Conservation (phyloP, 2,797 vertebrate species). For the Morelia viridis region DNA sequence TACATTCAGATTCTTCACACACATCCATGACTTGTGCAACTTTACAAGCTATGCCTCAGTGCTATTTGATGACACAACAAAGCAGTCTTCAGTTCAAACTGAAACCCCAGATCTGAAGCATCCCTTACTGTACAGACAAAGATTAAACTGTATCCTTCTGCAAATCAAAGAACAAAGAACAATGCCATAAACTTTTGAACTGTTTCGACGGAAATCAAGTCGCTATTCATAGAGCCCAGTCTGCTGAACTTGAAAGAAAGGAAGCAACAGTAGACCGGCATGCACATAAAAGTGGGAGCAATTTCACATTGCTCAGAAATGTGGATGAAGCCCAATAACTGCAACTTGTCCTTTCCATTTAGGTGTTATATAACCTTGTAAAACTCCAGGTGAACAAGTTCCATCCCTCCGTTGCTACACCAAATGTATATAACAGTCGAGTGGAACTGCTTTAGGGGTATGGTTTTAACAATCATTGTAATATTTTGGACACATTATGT, state of each 20-base stretch:
- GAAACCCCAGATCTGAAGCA: not conserved
- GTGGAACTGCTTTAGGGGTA: not conserved
- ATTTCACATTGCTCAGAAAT: not conserved
- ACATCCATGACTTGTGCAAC: not conserved
- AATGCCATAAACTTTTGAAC: constrained; percentile 1
- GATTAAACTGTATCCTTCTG: not conserved
- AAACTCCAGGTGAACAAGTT: not conserved
- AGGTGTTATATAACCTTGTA: not conserved
- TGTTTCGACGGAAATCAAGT: not conserved
- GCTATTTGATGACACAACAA: not conserved
- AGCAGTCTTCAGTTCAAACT: not conserved
- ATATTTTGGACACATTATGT: not conserved
- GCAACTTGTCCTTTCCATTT: not conserved
- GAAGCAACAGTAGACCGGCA: not conserved
- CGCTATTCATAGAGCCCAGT: not conserved
- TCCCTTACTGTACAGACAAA: not conserved
- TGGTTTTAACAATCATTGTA: not conserved
- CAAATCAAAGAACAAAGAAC: not conserved
- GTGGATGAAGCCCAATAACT: not conserved
- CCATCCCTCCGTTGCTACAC: not conserved
- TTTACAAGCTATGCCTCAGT: not conserved
- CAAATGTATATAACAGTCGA: no score
- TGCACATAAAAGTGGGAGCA: not conserved
- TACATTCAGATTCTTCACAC: not conserved
- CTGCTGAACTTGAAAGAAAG: not conserved